Conservation (phyloP, 2,113 vertebrate species). For the Chunga burmeisteri region DNA sequence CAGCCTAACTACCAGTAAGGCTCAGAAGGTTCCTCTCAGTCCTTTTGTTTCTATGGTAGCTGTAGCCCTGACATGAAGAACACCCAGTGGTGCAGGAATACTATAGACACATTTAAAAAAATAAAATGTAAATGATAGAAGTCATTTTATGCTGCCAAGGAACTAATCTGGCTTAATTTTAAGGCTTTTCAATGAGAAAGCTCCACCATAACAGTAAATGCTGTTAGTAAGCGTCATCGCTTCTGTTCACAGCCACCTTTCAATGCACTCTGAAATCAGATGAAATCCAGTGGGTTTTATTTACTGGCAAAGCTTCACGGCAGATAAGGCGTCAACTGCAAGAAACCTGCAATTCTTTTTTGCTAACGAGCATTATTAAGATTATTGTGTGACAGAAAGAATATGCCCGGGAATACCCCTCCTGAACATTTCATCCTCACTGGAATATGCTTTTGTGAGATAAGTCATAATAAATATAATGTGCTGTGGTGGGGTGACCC, state of each 20-base stretch:
- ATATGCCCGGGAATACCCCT: background rate
- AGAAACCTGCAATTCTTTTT: constrained; percentile 18
- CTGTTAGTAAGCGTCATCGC: background rate
- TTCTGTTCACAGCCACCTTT: background rate
- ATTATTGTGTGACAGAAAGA: constrained; percentile 19
- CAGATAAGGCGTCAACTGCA: background rate
- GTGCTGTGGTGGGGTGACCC: background rate
- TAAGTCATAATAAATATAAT: constrained; percentile 5
- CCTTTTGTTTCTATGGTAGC: background rate
- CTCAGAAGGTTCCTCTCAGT: background rate
- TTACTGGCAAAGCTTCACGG: background rate
- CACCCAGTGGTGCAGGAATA: background rate
- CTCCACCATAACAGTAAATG: background rate
- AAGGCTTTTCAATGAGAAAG: background rate
- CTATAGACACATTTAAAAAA: background rate
- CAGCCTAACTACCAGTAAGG: background rate
- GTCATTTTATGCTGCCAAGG: background rate
- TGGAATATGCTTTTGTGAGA: constrained; percentile 9
- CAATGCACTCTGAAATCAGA: rapidly evolving
- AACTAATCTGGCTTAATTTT: background rate
- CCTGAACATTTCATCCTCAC: background rate
- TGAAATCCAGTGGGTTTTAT: background rate
- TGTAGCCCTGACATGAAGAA: background rate
- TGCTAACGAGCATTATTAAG: background rate
- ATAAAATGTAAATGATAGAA: background rate